Conservation (phyloP, 1,140 invertebrate species). For the Drosophila paulistorum region DNA sequence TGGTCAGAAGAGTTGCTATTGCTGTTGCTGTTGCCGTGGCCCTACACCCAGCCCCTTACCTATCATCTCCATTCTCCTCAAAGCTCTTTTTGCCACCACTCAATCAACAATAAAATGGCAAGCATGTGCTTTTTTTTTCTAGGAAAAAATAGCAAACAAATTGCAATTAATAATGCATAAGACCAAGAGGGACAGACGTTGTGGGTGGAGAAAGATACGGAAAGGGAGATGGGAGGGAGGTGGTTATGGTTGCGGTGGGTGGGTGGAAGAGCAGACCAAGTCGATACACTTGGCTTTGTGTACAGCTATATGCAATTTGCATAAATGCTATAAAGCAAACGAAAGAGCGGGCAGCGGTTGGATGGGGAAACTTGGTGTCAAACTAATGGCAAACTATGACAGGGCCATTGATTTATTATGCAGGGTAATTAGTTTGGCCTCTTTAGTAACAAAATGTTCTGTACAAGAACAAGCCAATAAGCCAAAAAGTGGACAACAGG, state of each 20-base stretch:
- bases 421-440: slow-evolving; percentile 77
- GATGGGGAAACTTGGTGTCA: slow-evolving; percentile 50
- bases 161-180: slow-evolving; percentile 76
- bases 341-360: not conserved
- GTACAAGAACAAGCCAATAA: slow-evolving; percentile 27
- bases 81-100: slow-evolving; percentile 3
- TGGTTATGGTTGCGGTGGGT: not conserved
- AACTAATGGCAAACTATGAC: slow-evolving; percentile 76
- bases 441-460: slow-evolving; percentile 52
- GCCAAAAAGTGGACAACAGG: slow-evolving; percentile 42
- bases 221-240: no score
- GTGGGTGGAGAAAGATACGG: not conserved
- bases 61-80: not conserved
- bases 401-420: slow-evolving; percentile 74
- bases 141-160: slow-evolving; percentile 71
- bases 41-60: not conserved
- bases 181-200: slow-evolving; percentile 13
- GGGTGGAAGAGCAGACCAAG: not conserved
- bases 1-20: slow-evolving; percentile 4
- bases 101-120: slow-evolving; percentile 4
- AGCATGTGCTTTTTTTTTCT: slow-evolving; percentile 55
- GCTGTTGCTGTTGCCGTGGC: not conserved
- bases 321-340: slow-evolving; percentile 64
- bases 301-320: slow-evolving; percentile 61
- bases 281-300: slow-evolving; percentile 29